These are phyloP conservation scores for Scaptodrosophila lebanonensis DNA, from an alignment of 1,140 invertebrate genomes.

Conservation along the genomic window DNA sequence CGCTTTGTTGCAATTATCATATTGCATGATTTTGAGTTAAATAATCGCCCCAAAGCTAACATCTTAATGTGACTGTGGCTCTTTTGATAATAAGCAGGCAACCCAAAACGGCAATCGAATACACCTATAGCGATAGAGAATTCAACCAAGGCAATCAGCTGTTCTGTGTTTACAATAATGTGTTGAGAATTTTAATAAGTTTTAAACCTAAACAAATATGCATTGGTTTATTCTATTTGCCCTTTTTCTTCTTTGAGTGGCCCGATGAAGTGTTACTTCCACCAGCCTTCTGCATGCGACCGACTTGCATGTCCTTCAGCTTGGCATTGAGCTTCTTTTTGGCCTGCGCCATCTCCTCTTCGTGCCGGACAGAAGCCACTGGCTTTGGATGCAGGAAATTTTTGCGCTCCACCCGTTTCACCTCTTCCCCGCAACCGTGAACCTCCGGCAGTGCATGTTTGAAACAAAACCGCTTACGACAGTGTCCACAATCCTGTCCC, in stretches of 20 bases:
- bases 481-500: slow-evolving; percentile 64
- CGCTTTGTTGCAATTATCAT: background rate
- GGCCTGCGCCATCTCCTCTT: slow-evolving; percentile 61
- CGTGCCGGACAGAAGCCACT: slow-evolving; percentile 53
- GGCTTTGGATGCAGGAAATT: slow-evolving; percentile 71
- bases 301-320: slow-evolving; percentile 71
- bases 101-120: no score
- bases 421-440: slow-evolving; percentile 66
- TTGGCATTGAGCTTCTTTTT: slow-evolving; percentile 67
- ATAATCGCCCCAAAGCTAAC: background rate
- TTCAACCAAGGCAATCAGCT: no score
- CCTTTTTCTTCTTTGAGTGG: slow-evolving; percentile 53
- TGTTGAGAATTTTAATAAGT: slow-evolving; percentile 3
- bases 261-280: background rate
- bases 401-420: slow-evolving; percentile 61
- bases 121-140: no score
- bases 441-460: slow-evolving; percentile 73
- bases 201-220: background rate
- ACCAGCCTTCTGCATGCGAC: slow-evolving; percentile 56
- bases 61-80: no score
- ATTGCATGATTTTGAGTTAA: background rate
- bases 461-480: slow-evolving; percentile 68
- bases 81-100: no score
- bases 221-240: slow-evolving; percentile 10
- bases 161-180: slow-evolving; percentile 1